These are phyloP conservation scores for Nasonia vitripennis DNA, from an alignment of 1,140 invertebrate genomes.

Conservation along the genomic window DNA sequence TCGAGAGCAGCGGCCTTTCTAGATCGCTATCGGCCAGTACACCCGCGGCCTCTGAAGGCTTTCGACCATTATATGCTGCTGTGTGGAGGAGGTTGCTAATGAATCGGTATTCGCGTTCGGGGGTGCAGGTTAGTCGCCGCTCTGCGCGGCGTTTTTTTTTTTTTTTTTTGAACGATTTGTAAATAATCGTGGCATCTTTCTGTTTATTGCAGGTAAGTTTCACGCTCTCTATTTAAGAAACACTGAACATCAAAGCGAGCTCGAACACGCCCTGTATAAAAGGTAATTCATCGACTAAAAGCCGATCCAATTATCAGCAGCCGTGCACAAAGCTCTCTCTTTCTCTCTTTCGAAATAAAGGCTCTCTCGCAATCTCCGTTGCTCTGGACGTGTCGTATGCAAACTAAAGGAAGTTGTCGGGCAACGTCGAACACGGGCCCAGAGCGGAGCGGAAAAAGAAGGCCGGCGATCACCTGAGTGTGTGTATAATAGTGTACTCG, in stretches of 20 bases:
- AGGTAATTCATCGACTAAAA: conserved; percentile 13
- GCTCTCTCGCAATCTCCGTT: neutral
- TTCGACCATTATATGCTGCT: neutral
- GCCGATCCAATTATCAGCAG: conserved; percentile 6
- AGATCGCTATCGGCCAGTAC: conserved; percentile 36
- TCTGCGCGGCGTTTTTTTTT: neutral
- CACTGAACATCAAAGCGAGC: too few relatives aligned
- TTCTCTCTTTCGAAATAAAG: conserved; percentile 14
- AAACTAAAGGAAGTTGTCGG: conserved; percentile 48
- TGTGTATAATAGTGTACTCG: neutral
- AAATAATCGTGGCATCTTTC: neutral
- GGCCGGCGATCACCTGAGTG: conserved; percentile 29
- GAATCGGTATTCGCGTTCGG: conserved; percentile 31
- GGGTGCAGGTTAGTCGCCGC: neutral
- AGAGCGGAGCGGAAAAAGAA: conserved; percentile 12
- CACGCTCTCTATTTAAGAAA: neutral
- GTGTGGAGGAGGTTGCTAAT: conserved; percentile 9
- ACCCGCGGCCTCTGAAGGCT: neutral
- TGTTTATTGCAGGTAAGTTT: neutral
- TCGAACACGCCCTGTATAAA: too few relatives aligned
- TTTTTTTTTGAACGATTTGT: neutral
- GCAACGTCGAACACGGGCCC: conserved; percentile 24
- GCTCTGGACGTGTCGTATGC: conserved; percentile 34
- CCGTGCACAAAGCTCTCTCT: neutral
- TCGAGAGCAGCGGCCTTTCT: neutral